Base-by-base conservation (phyloP, 2,113 vertebrate species). In the Dipodomys stephensi region DNA sequence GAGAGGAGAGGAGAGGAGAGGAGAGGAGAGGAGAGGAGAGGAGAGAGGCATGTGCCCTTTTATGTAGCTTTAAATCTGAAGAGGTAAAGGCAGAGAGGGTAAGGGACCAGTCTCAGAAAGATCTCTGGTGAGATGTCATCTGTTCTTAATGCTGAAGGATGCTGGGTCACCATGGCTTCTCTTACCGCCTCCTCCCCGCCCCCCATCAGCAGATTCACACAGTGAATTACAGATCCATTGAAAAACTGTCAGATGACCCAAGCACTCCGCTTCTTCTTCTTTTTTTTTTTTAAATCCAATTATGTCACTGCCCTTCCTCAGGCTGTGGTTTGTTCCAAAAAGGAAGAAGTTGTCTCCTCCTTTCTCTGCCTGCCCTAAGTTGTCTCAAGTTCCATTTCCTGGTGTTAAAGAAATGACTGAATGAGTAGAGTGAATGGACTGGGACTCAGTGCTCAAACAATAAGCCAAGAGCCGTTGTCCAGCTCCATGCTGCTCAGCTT, bases 251-350 rank as follows among this genome's bases (percentile, higher is more conserved):
- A 94, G 77, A 84, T 95, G 93, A 67, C 94, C 72, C 0, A 16
- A 53, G 18, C 82, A 65, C 86, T 39, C 1, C 19, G n/a, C 16
- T 7, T 7, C 93, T 96, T 96, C 95, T 4, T 35, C 96, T 64
- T 19, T 91, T 95, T 94, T n/a, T 57, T 57, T 57, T 57, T 57
- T 57, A 4, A 57, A 30, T 11, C 22, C 1, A 72, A 68, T 93
- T 83, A 91, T 89, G 97, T 92, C 97, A 95, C 69, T 35, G 86
- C 28, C 62, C 69, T 82, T 81, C 80, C 65, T 12, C 22, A 28
- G 72, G 83, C 83, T 84, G 84, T 1, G 30, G 84, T 67, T 62
- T 85, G 32, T 49, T 78, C 86, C 93, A 69, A 46, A 91, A 69
- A 53, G 84, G 85, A 94, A 90, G 95, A 77, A 30, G 53, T 4